Conservation (phyloP, 2,888 invertebrate genomes). For the Lutraria lutraria region DNA sequence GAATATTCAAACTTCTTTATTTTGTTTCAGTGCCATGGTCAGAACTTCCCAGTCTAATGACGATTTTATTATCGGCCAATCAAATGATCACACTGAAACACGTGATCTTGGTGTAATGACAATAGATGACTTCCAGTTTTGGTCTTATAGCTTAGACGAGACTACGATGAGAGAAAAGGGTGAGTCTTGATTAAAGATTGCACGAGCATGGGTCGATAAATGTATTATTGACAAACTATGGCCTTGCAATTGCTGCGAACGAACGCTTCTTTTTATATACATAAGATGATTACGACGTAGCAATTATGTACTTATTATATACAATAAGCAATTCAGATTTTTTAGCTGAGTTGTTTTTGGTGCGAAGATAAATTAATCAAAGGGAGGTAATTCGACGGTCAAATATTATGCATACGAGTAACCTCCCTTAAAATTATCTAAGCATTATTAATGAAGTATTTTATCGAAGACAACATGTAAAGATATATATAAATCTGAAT, state of each 20-base stretch:
- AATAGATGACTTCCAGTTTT: slow-evolving; percentile 85
- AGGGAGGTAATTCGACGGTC: neutral
- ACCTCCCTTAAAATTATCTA: neutral
- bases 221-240: neutral
- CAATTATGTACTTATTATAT: too few relatives aligned
- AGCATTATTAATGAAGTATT: neutral
- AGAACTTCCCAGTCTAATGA: slow-evolving; percentile 64
- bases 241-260: too few relatives aligned
- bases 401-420: neutral
- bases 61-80: slow-evolving; percentile 84
- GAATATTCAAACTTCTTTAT: too few relatives aligned
- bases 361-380: neutral
- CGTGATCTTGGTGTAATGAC: slow-evolving; percentile 75
- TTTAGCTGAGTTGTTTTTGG: too few relatives aligned
- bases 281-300: too few relatives aligned
- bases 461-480: too few relatives aligned
- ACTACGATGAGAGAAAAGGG: slow-evolving; percentile 81
- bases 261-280: too few relatives aligned
- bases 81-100: slow-evolving; percentile 76
- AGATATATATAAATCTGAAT: too few relatives aligned
- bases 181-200: slow-evolving; percentile 51
- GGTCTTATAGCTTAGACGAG: slow-evolving; percentile 76
- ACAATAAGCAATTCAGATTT: too few relatives aligned
- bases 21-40: slow-evolving; percentile 54
- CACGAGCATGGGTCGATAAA: too few relatives aligned